Conservation (phyloP, 53 echinoderm and acorn worm genomes). For the Paelopatides confundens region DNA sequence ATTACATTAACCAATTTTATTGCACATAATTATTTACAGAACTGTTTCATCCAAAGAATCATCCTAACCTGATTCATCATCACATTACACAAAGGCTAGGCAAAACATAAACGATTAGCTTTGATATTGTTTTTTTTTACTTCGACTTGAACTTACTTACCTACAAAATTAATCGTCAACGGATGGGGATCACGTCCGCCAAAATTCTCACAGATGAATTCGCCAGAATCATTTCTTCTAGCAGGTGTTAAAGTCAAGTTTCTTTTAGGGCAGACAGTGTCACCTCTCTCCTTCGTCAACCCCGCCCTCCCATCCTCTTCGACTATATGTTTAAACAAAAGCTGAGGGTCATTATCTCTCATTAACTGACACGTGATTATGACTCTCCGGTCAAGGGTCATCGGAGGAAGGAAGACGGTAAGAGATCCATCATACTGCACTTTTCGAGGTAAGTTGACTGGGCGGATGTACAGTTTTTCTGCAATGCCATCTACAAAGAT, state of each 20-base stretch:
- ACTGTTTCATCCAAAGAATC: too few species aligned
- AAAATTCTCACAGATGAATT: neutral
- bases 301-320: conserved; percentile 10
- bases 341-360: neutral
- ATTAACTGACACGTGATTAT: neutral
- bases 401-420: conserved; percentile 18
- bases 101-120: too few species aligned
- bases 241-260: conserved; percentile 3
- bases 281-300: neutral
- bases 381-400: neutral
- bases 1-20: too few species aligned
- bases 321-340: neutral
- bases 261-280: neutral
- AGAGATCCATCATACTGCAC: conserved; percentile 1
- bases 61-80: too few species aligned
- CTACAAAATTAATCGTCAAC: neutral
- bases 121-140: neutral
- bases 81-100: too few species aligned
- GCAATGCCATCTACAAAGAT: neutral
- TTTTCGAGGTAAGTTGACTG: neutral
- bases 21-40: too few species aligned
- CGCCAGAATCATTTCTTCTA: neutral
- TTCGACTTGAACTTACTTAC: too few species aligned
- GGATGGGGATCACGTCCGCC: neutral
- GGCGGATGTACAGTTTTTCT: neutral